Percentiles rank a stretch among this genome's conserved stretches.
Evolutionary conservation across 2,797 vertebrate species (phyloP).

Genomic region (Enteromius treurensis): DNA sequence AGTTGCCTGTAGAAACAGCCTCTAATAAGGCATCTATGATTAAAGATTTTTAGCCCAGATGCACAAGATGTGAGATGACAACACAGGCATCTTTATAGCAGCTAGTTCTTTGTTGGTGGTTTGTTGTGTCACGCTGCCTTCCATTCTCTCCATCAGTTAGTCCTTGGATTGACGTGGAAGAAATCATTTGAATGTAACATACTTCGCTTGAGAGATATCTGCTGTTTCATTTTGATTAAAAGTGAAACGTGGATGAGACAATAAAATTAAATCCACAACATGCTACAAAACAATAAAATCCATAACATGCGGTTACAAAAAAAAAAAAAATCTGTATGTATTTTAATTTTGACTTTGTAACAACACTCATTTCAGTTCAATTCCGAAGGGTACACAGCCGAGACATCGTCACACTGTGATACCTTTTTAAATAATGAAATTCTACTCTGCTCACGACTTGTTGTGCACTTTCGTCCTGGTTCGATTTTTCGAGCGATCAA

Average conservation of each 20-base stretch:
- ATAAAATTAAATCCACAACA: not conserved
- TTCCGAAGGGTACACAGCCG: not conserved
- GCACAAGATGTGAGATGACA: not conserved
- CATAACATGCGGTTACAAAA: not conserved
- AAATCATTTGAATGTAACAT: not conserved
- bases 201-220: not conserved
- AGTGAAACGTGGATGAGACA: not conserved
- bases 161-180: not conserved
- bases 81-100: not conserved
- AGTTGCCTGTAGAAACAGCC: not conserved
- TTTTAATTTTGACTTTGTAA: not conserved
- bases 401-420: not conserved
- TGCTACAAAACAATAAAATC: not conserved
- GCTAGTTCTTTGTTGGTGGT: not conserved
- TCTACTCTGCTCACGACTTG: not conserved
- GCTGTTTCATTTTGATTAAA: not conserved
- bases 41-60: not conserved
- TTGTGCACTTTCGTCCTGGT: constrained; percentile 20
- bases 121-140: not conserved
- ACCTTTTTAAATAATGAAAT: not conserved
- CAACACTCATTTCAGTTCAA: not conserved
- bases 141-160: not conserved
- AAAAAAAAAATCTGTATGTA: no score
- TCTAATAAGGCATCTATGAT: not conserved
- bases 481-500: constrained; percentile 5